Evolutionary conservation across 1,140 invertebrate genomes (phyloP).

Genomic region (Drepana arcuata): DNA sequence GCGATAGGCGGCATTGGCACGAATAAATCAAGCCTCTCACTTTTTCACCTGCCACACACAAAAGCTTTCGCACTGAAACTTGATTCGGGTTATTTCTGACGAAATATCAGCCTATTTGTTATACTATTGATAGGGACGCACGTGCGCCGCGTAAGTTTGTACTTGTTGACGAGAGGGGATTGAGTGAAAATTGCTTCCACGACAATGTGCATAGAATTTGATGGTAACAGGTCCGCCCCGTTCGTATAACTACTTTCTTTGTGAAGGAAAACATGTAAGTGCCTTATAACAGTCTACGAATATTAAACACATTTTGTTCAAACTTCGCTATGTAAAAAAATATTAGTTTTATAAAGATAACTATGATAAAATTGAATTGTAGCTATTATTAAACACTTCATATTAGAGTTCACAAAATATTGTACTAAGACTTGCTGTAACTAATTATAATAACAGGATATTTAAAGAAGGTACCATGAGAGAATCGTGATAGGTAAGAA

Average conservation of each 20-base stretch:
- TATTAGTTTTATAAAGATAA: too few species aligned
- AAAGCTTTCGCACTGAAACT: constrained; percentile 68
- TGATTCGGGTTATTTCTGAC: constrained; percentile 71
- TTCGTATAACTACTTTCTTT: not conserved
- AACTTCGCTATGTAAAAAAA: too few species aligned
- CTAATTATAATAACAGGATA: too few species aligned
- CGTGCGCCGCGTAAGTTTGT: constrained; percentile 63
- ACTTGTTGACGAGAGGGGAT: constrained; percentile 62
- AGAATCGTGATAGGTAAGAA: too few species aligned
- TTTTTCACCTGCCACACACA: constrained; percentile 72
- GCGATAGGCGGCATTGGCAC: constrained; percentile 61
- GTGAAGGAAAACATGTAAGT: too few species aligned
- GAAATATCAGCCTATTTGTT: constrained; percentile 71
- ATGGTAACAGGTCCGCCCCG: constrained; percentile 26
- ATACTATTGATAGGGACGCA: constrained; percentile 67
- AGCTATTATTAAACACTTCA: too few species aligned
- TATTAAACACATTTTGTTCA: too few species aligned
- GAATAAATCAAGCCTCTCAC: constrained; percentile 69
- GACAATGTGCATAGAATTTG: constrained; percentile 59
- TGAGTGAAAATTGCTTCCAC: constrained; percentile 61
- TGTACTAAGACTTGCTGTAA: too few species aligned
- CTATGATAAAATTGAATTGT: too few species aligned
- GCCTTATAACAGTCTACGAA: too few species aligned
- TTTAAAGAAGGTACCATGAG: too few species aligned
- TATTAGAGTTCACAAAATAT: too few species aligned